Conservation (phyloP, 2,113 vertebrate genomes). For the Poeciliopsis prolifica region DNA sequence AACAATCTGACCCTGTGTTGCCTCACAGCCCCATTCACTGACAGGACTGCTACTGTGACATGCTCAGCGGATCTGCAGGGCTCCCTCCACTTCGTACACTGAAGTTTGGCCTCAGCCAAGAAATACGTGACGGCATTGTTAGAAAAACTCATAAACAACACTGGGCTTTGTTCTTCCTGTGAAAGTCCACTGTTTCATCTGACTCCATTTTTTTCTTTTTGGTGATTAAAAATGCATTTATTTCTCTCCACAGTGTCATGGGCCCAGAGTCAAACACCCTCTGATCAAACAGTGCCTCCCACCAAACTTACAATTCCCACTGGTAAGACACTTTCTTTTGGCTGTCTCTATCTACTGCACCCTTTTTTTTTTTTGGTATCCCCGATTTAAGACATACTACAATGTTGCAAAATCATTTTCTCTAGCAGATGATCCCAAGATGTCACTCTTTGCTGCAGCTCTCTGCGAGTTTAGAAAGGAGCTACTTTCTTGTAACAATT, state of each 20-base stretch:
- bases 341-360: background rate
- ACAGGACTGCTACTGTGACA: conserved; percentile 54
- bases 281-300: background rate
- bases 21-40: conserved; percentile 46
- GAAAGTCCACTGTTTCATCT: conserved; percentile 27
- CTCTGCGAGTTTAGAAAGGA: too few species aligned
- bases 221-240: conserved; percentile 33
- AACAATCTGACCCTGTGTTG: conserved; percentile 67
- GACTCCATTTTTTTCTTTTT: background rate
- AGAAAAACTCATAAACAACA: conserved; percentile 44
- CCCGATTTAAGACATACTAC: background rate
- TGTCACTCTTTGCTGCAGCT: too few species aligned
- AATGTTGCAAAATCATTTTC: background rate
- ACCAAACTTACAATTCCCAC: background rate
- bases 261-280: conserved; percentile 2
- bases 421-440: too few species aligned
- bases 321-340: conserved; percentile 26
- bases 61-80: conserved; percentile 45
- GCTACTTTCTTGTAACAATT: background rate
- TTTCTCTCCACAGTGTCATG: conserved; percentile 42
- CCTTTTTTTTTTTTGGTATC: background rate
- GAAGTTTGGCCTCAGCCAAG: conserved; percentile 38
- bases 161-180: conserved; percentile 41
- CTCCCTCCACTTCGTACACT: conserved; percentile 52
- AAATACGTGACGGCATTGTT: conserved; percentile 57